Percentiles rank a stretch among this genome's conserved stretches.
phyloP scores from a whole-genome alignment of 2,888 invertebrate species.

The Trilocha varians region DNA sequence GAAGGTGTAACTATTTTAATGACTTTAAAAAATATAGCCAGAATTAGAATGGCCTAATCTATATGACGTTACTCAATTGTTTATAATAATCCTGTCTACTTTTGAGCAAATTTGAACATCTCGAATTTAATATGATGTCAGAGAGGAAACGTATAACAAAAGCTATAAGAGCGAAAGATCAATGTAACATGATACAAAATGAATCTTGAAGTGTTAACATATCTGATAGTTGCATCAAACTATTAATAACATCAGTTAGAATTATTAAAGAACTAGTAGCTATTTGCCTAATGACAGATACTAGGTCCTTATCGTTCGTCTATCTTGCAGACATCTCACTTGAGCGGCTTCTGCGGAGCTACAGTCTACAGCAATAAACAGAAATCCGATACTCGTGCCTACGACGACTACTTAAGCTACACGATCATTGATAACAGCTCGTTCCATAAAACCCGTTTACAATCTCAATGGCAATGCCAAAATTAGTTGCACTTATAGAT shows the following conservation, averaged over 20 bases:
- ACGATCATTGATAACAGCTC: slow-evolving; percentile 56
- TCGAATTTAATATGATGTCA: neutral
- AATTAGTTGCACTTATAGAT: slow-evolving; percentile 28
- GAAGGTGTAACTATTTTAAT: slow-evolving; percentile 1
- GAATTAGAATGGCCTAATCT: slow-evolving; percentile 1
- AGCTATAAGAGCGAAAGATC: neutral
- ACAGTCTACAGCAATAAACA: slow-evolving; percentile 56
- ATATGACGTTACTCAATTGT: slow-evolving; percentile 1
- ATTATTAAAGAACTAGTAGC: slow-evolving; percentile 6
- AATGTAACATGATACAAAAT: neutral
- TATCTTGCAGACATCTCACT: slow-evolving; percentile 53
- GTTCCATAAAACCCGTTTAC: slow-evolving; percentile 43
- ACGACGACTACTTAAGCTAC: slow-evolving; percentile 49
- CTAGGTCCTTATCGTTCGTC: slow-evolving; percentile 34
- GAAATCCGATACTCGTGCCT: slow-evolving; percentile 61
- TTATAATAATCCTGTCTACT: neutral
- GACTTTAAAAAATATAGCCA: slow-evolving; percentile 1
- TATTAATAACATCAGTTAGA: neutral
- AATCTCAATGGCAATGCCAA: slow-evolving; percentile 47
- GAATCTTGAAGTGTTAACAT: neutral
- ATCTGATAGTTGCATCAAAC: neutral
- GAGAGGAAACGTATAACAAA: neutral
- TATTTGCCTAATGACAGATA: slow-evolving; percentile 32
- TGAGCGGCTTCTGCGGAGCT: slow-evolving; percentile 41
- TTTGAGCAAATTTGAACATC: neutral